Evolutionary conservation across 2,113 vertebrate species (phyloP).

Genomic region (Typhlomys cinereus): DNA sequence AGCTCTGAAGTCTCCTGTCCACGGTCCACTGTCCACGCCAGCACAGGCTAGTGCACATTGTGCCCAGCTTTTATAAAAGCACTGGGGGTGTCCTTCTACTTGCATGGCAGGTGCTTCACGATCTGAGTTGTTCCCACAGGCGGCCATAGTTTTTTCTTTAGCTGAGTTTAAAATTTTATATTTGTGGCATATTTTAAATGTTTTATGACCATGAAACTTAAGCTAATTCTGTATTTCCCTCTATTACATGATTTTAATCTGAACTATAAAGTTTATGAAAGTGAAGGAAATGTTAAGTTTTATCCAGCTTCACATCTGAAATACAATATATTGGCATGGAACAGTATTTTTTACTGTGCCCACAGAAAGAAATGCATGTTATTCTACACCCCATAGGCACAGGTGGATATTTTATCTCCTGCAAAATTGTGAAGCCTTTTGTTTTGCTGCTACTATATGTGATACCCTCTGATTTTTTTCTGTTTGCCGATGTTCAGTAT

Average conservation of each 20-base stretch:
- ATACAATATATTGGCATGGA: background rate
- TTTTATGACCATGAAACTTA: background rate
- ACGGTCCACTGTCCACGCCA: rapidly evolving
- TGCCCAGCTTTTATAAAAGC: no score
- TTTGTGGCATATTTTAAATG: constrained; percentile 24
- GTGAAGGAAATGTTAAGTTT: background rate
- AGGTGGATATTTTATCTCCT: background rate
- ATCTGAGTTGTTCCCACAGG: background rate
- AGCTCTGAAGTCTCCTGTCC: no score
- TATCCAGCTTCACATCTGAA: constrained; percentile 2
- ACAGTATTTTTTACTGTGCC: background rate
- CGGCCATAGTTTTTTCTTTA: background rate
- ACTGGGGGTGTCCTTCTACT: no score
- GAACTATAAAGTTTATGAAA: background rate
- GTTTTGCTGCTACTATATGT: background rate
- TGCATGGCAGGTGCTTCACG: no score
- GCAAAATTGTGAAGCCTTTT: background rate
- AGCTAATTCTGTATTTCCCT: background rate
- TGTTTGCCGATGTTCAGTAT: background rate
- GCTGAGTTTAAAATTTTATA: constrained; percentile 33
- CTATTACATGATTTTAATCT: background rate
- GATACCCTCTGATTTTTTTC: background rate
- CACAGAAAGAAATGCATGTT: background rate
- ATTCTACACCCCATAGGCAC: background rate
- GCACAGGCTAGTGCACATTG: background rate